Evolutionary conservation across 2,797 vertebrate species (phyloP).

Genomic region (Threskiornis aethiopicus): DNA sequence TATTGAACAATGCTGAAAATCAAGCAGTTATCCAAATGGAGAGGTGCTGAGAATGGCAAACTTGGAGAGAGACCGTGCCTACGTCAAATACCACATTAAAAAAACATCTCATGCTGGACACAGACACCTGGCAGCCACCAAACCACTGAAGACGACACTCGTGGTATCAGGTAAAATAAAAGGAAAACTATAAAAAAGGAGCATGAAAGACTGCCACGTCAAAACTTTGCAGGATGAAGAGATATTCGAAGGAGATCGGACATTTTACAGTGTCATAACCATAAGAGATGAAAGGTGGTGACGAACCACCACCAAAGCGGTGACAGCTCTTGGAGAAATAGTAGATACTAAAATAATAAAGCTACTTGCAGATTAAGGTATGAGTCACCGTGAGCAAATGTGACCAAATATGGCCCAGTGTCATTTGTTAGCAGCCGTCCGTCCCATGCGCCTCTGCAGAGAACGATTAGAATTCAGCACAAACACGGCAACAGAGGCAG

Average conservation of each 20-base stretch:
- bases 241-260: neutral
- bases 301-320: constrained; percentile 37
- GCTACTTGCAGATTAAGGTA: constrained; percentile 57
- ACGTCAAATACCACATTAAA: neutral
- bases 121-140: neutral
- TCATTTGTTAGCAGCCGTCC: constrained; percentile 4
- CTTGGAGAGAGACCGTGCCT: neutral
- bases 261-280: constrained; percentile 24
- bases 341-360: constrained; percentile 59
- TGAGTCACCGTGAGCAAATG: constrained; percentile 41
- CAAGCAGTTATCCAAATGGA: neutral
- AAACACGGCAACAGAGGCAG: neutral
- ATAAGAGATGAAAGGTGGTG: constrained; percentile 2
- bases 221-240: neutral
- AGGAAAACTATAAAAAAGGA: neutral
- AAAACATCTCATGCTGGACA: neutral
- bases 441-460: neutral
- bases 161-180: neutral
- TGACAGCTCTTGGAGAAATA: constrained; percentile 54
- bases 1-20: neutral
- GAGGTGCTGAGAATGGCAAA: neutral
- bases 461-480: neutral
- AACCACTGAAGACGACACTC: neutral
- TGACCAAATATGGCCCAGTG: constrained; percentile 20
- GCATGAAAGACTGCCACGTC: neutral